phyloP scores from a whole-genome alignment of 2,113 vertebrate genomes.

The Scomber colias region DNA sequence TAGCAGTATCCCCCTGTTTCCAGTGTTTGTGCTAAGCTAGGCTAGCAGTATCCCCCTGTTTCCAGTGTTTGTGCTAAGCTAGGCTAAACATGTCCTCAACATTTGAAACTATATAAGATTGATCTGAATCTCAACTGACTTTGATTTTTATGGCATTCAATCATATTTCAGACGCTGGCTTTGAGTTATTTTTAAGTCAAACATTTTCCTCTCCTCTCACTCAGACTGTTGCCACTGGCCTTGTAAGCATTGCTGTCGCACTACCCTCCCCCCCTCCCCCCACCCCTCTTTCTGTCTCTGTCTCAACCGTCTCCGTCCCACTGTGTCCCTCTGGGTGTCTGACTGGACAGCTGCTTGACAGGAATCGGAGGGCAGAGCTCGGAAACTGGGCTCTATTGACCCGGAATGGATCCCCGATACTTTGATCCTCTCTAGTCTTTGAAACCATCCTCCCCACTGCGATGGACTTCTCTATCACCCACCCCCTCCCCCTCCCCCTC shows the following conservation, averaged over 20 bases:
- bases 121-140: too few relatives aligned
- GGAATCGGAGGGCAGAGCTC: slow-evolving; percentile 38
- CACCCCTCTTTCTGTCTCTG: not conserved
- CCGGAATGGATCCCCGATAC: slow-evolving; percentile 58
- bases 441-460: slow-evolving; percentile 23
- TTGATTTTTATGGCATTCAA: too few relatives aligned
- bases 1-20: too few relatives aligned
- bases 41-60: too few relatives aligned
- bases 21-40: too few relatives aligned
- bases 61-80: too few relatives aligned
- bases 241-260: not conserved
- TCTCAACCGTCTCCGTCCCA: not conserved
- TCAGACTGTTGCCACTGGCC: not conserved
- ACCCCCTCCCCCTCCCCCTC: too few relatives aligned
- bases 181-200: too few relatives aligned
- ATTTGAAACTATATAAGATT: too few relatives aligned
- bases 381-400: slow-evolving; percentile 52
- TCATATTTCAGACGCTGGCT: too few relatives aligned
- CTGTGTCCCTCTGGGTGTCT: slow-evolving; percentile 32
- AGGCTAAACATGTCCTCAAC: too few relatives aligned
- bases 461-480: slow-evolving; percentile 11
- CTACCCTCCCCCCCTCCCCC: not conserved
- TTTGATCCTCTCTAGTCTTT: slow-evolving; percentile 56
- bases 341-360: slow-evolving; percentile 50
- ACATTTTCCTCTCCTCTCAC: too few relatives aligned